Conservation (phyloP, 2,113 vertebrate species). For the Triplophysa rosa region DNA sequence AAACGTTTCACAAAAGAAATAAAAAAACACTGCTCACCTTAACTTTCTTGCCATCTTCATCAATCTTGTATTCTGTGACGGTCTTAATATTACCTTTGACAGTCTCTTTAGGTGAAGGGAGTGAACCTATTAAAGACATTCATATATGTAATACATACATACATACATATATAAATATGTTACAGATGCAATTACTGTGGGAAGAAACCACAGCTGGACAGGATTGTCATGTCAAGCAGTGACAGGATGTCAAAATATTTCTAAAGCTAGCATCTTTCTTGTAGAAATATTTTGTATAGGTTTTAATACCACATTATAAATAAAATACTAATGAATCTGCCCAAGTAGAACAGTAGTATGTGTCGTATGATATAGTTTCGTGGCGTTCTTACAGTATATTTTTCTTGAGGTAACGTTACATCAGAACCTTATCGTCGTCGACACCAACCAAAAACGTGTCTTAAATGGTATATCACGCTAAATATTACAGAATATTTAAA, state of each 20-base stretch:
- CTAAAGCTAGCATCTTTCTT: too few relatives aligned
- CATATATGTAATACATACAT: neutral
- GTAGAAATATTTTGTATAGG: too few relatives aligned
- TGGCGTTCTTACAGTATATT: too few relatives aligned
- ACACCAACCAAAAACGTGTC: too few relatives aligned
- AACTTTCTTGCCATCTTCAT: conserved; percentile 88
- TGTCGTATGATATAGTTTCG: too few relatives aligned
- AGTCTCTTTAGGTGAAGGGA: conserved; percentile 86
- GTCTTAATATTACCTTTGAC: conserved; percentile 94
- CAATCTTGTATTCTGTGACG: conserved; percentile 89
- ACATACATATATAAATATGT: neutral
- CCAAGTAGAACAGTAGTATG: too few relatives aligned
- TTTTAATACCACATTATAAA: too few relatives aligned
- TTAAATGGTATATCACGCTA: too few relatives aligned
- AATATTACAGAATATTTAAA: too few relatives aligned
- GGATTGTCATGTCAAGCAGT: neutral
- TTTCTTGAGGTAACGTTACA: too few relatives aligned
- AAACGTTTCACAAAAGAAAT: neutral
- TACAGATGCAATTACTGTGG: neutral
- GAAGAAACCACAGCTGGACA: neutral
- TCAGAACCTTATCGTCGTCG: too few relatives aligned
- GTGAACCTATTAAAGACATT: conserved; percentile 71
- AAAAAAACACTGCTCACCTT: conserved; percentile 75
- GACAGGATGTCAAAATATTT: neutral
- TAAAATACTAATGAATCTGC: too few relatives aligned